A percentile compares a stretch with the other conserved stretches of the same genome.
These are phyloP conservation scores for Rhinopithecus roxellana DNA, from an alignment of 2,113 vertebrate species.

Conservation along the genomic window DNA sequence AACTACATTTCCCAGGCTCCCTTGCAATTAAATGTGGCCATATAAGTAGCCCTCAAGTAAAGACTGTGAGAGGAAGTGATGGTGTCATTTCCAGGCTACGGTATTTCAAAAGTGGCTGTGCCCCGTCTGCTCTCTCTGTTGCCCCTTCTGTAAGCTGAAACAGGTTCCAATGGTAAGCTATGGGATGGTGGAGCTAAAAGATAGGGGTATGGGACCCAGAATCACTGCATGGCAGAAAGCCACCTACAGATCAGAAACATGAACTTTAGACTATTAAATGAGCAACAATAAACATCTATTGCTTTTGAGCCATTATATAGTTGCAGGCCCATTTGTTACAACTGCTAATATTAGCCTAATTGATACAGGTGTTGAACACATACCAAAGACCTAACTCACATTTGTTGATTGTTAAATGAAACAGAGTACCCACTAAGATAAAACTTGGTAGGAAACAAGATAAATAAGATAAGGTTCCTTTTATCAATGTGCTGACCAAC, in stretches of 20 bases:
- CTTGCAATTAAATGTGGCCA: background rate
- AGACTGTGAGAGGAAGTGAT: background rate
- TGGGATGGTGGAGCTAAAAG: background rate
- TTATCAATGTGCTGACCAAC: background rate
- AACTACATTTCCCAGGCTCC: conserved; percentile 27
- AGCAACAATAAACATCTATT: background rate
- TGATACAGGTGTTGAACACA: background rate
- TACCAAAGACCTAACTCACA: conserved; percentile 32
- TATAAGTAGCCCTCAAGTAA: background rate
- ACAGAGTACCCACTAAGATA: background rate
- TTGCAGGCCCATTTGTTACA: background rate
- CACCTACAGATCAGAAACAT: background rate
- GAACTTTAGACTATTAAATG: background rate
- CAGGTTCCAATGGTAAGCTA: background rate
- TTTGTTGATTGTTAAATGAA: background rate
- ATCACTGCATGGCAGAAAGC: background rate
- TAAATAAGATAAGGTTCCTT: background rate
- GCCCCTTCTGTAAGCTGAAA: background rate
- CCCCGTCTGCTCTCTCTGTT: background rate
- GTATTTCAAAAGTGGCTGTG: background rate
- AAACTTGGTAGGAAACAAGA: background rate
- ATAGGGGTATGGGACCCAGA: background rate
- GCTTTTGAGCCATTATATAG: background rate
- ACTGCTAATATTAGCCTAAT: conserved; percentile 9
- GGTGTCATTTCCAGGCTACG: background rate